Percentiles rank a stretch among this genome's conserved stretches.
Evolutionary conservation across 2,888 invertebrate species (phyloP).

Genomic region (Sphinx pinastri): DNA sequence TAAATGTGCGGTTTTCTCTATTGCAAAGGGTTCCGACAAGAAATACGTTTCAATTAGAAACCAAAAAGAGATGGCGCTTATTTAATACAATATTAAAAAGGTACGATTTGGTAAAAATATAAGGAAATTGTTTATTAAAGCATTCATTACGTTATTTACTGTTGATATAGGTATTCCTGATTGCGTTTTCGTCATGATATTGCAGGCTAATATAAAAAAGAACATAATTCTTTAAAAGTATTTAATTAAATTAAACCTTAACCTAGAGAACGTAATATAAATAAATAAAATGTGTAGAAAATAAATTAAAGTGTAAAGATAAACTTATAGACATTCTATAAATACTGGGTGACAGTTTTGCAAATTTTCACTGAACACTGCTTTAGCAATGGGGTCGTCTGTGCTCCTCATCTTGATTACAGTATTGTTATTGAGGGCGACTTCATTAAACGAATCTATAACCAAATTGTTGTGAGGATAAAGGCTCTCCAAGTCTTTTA

Average conservation of each 20-base stretch:
- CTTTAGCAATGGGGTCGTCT: slow-evolving; percentile 64
- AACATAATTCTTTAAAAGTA: too few species aligned
- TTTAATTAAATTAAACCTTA: slow-evolving; percentile 10
- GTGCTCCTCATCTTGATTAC: slow-evolving; percentile 67
- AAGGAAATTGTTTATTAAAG: too few species aligned
- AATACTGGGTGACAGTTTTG: slow-evolving; percentile 72
- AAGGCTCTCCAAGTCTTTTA: slow-evolving; percentile 50
- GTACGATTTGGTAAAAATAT: not conserved
- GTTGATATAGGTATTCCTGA: too few species aligned
- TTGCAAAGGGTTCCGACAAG: not conserved
- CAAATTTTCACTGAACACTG: slow-evolving; percentile 53
- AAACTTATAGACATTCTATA: slow-evolving; percentile 72
- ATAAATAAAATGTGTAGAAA: slow-evolving; percentile 37
- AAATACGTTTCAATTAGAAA: not conserved
- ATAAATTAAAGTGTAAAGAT: not conserved
- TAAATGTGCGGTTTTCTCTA: not conserved
- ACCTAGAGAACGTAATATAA: slow-evolving; percentile 25
- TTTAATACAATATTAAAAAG: not conserved
- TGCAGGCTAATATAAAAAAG: too few species aligned
- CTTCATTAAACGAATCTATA: slow-evolving; percentile 65
- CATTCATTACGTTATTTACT: not conserved
- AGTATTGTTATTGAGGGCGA: slow-evolving; percentile 70
- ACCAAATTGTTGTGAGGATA: slow-evolving; percentile 59
- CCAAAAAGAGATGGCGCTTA: slow-evolving; percentile 11
- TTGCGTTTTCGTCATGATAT: too few species aligned